Base-by-base conservation (phyloP, 2,797 vertebrate genomes). In the Rhincodon typus region DNA sequence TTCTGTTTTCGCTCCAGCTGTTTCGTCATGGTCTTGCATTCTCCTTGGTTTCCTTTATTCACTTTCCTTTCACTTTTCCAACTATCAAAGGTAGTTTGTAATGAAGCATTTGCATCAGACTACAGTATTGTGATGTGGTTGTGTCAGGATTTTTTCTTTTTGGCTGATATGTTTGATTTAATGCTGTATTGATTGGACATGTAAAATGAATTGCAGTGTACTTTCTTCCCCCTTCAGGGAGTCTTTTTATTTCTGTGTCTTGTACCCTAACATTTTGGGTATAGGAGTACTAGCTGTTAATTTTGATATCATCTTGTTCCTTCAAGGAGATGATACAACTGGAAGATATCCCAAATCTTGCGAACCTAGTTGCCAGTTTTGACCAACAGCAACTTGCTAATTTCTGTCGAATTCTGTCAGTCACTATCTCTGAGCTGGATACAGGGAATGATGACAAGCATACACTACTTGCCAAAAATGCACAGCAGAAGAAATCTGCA, bases 351-450 rank as follows among this genome's bases (percentile, higher is more conserved):
- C 99, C 99, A 96, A 99, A 99, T 96, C 97, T 99, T 95, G 98
- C 98, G 0, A 98, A 98, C 96, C 98, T 99, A 96, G 99, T 99
- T 79, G 99, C 99, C 97, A 99, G 98, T 97, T 99, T 99, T 62
- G 99, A 99, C 97, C 99, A 99, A 97, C 99, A 99, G 96, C 99
- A 99, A 97, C 98, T 99, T 96, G 99, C 99, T 72, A 99, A 99
- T 97, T 99, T 99, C 98, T 99, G 99, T 97, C 98, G 99, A 96
- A 99, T 99, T 97, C 98, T 99, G 38, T 99, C 99, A 0, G 99
- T 99, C 97, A 99, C 99, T 62, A 99, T 99, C 97, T 99, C 99
- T 0, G 99, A 99, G 96, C 99, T 99, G 0, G 99, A 99, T 95
- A 98, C 99, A 0, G 98, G 98, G 66, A 99, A 98, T 3, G 99